Evolutionary conservation across 2,113 vertebrate genomes (phyloP).

Genomic region (Eolophus roseicapilla): DNA sequence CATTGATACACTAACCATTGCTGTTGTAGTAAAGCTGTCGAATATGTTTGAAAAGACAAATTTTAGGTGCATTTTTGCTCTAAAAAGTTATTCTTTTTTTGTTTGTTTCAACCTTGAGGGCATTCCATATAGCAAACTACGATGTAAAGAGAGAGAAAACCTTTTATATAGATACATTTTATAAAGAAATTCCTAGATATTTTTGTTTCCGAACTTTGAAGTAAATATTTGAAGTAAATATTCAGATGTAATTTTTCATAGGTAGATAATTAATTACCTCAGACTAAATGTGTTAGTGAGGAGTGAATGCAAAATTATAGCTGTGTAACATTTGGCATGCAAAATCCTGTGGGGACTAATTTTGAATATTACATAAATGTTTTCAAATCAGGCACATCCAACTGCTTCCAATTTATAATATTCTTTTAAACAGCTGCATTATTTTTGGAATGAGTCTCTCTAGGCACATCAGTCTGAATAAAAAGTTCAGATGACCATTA

Average conservation of each 20-base stretch:
- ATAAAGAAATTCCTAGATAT: neutral
- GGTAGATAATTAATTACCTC: neutral
- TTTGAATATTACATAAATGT: constrained; percentile 53
- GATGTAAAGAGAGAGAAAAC: neutral
- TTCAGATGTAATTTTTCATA: constrained; percentile 16
- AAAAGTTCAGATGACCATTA: constrained; percentile 77
- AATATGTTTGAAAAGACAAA: neutral
- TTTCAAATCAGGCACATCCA: constrained; percentile 58
- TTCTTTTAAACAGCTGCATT: constrained; percentile 80
- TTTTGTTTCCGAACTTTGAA: neutral
- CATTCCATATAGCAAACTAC: neutral
- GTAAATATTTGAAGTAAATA: constrained; percentile 15
- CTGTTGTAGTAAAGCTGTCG: neutral
- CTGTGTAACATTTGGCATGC: constrained; percentile 67
- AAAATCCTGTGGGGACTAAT: constrained; percentile 58
- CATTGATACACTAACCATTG: neutral
- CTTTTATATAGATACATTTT: neutral
- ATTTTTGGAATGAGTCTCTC: constrained; percentile 76
- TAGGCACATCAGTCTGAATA: constrained; percentile 73
- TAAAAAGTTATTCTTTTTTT: neutral
- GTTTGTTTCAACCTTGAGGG: neutral
- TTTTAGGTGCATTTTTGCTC: neutral
- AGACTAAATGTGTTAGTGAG: neutral
- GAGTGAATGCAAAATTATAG: constrained; percentile 30
- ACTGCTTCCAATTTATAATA: constrained; percentile 71